These are phyloP conservation scores for Climacteris rufus DNA, from an alignment of 2,113 vertebrate species.

Conservation along the genomic window DNA sequence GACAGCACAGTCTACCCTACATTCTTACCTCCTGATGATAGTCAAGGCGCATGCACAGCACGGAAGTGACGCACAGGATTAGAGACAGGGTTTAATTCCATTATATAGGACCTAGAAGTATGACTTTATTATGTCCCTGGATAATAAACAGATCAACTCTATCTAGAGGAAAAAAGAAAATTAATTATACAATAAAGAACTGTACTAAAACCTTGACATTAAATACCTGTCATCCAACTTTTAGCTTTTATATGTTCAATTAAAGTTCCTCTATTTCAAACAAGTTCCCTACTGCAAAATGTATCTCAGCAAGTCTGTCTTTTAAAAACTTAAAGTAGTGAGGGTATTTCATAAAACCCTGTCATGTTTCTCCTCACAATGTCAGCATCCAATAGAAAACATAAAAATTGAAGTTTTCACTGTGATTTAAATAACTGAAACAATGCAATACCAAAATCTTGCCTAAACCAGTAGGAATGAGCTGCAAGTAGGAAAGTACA, in stretches of 20 bases:
- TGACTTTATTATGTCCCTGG: background rate
- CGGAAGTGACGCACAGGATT: rapidly evolving
- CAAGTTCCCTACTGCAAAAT: background rate
- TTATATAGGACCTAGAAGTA: background rate
- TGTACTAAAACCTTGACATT: background rate
- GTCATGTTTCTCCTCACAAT: background rate
- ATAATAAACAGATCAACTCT: background rate
- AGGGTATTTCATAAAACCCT: background rate
- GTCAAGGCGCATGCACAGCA: background rate
- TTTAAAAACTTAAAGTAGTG: background rate
- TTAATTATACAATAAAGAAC: background rate
- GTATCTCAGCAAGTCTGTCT: background rate
- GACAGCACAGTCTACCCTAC: background rate
- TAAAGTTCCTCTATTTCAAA: background rate
- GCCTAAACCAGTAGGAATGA: background rate
- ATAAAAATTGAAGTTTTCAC: background rate
- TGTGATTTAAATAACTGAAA: background rate
- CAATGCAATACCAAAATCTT: background rate
- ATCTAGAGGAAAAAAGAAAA: background rate
- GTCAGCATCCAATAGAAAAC: background rate
- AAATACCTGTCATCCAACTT: background rate
- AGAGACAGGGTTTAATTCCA: background rate
- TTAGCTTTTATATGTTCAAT: background rate
- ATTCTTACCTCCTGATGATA: background rate
- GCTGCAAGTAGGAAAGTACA: no score